A percentile compares a stretch with the other conserved stretches of the same genome.
Conservation (phyloP, 2,888 invertebrate species). For the Listrodromus nycthemerus region DNA sequence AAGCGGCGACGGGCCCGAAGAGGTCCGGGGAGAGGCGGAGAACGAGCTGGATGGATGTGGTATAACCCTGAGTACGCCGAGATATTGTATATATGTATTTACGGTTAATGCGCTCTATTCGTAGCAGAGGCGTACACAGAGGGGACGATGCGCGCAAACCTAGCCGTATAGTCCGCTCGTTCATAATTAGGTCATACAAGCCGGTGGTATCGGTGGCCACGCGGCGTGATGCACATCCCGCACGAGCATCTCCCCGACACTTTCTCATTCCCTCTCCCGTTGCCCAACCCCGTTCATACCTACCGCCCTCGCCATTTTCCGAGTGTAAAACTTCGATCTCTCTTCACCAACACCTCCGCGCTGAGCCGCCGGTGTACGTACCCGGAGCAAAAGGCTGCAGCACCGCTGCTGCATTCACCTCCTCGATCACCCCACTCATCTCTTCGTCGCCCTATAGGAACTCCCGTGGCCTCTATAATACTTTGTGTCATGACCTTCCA, state of each 20-base stretch:
- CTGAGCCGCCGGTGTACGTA: conserved; percentile 28
- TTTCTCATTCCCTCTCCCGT: not conserved
- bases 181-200: conserved; percentile 78
- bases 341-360: conserved; percentile 34
- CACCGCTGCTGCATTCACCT: conserved; percentile 25
- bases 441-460: conserved; percentile 7
- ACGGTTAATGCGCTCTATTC: conserved; percentile 68
- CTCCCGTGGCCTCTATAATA: conserved; percentile 52
- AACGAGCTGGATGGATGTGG: conserved; percentile 41
- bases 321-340: conserved; percentile 57
- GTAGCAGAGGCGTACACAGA: conserved; percentile 58
- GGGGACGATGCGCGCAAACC: conserved; percentile 58
- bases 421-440: not conserved
- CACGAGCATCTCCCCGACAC: conserved; percentile 20
- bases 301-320: conserved; percentile 47
- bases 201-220: conserved; percentile 57
- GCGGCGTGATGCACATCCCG: conserved; percentile 30
- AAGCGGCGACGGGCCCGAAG: conserved; percentile 49
- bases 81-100: conserved; percentile 29
- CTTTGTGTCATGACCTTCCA: conserved; percentile 64
- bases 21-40: conserved; percentile 6
- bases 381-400: conserved; percentile 7
- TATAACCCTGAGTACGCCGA: conserved; percentile 10
- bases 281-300: not conserved
- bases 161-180: conserved; percentile 65